Base-by-base conservation (phyloP, 1,140 invertebrate species). In the Telenomus remus region DNA sequence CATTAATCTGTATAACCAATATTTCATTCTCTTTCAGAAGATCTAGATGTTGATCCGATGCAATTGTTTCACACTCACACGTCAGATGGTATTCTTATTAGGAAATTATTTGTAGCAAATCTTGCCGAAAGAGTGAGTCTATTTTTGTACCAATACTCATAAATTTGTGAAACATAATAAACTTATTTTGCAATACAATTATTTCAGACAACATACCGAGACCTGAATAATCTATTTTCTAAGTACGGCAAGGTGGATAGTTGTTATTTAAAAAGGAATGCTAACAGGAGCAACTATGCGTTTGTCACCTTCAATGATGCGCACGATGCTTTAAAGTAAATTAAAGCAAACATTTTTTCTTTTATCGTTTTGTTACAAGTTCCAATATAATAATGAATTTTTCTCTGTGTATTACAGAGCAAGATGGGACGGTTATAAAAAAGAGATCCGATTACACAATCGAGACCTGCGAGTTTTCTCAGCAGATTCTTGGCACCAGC, bases 401-500 rank as follows among this genome's bases (percentile, higher is more conserved):
- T n/a, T n/a, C n/a, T n/a, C n/a, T n/a, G n/a, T n/a, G n/a, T n/a
- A 44, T 44, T 12, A n/a, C 39, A 87, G 85, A 76, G 86, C 85
- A 0, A 64, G 78, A 69, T 43, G 59, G 49, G 82, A 81, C 51
- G 83, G 84, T 0, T 50, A 59, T 12, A 65, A 35, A 55, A 81
- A 79, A 57, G 51, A 72, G 61, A 82, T 87, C 50, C 64, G 80
- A 37, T 72, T 88, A 14, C 85, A 87, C 48, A 84, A 84, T 51
- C 78, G 84, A 74, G 76, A 84, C 35, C 73, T 88, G 13, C 79
- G 80, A 73, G 82, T 88, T 0, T 66, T 80, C 8, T 69, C 84
- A 49, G 87, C 87, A 8, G 85, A 88, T 64, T 82, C 85, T 16
- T 88, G 87, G 87, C 85, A 88, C 75, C 87, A 88, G 61, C 86